Evolutionary conservation across 2,113 vertebrate species (phyloP).

Genomic region (Gobio gobio): DNA sequence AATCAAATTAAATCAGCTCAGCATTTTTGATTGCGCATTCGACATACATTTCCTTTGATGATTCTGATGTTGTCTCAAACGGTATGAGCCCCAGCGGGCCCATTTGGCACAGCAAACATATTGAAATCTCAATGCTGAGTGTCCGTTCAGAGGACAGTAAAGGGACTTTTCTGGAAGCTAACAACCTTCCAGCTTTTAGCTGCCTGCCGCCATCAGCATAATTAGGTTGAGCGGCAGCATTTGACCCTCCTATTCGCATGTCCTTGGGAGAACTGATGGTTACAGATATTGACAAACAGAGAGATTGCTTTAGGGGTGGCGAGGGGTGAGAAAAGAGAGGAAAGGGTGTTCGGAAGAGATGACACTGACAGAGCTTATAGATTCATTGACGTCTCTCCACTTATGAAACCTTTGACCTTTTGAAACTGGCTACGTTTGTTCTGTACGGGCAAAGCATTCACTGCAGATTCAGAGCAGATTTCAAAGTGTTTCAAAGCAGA

Average conservation of each 20-base stretch:
- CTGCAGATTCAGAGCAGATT: no score
- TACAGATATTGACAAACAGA: conserved; percentile 55
- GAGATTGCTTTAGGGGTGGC: conserved; percentile 18
- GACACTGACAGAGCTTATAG: conserved; percentile 43
- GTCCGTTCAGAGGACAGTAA: conserved; percentile 52
- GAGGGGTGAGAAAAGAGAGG: conserved; percentile 20
- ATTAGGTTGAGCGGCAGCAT: conserved; percentile 56
- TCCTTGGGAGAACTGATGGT: conserved; percentile 57
- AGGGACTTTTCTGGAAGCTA: conserved; percentile 53
- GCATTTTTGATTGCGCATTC: conserved; percentile 35
- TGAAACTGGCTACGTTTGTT: background rate
- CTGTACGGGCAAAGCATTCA: background rate
- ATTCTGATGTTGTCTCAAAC: conserved; percentile 47
- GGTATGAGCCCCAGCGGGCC: conserved; percentile 11
- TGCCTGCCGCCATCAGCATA: conserved; percentile 58
- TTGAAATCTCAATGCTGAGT: conserved; percentile 38
- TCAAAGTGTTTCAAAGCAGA: no score
- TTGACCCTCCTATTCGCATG: conserved; percentile 49
- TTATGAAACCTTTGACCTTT: background rate
- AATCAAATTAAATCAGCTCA: conserved; percentile 9
- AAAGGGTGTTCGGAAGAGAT: conserved; percentile 43
- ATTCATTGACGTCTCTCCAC: conserved; percentile 5
- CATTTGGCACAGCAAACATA: conserved; percentile 44
- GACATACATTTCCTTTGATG: conserved; percentile 28
- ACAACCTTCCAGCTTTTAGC: conserved; percentile 54